Base-by-base conservation (phyloP, 2,113 vertebrate species). In the Oenanthe oenanthe region DNA sequence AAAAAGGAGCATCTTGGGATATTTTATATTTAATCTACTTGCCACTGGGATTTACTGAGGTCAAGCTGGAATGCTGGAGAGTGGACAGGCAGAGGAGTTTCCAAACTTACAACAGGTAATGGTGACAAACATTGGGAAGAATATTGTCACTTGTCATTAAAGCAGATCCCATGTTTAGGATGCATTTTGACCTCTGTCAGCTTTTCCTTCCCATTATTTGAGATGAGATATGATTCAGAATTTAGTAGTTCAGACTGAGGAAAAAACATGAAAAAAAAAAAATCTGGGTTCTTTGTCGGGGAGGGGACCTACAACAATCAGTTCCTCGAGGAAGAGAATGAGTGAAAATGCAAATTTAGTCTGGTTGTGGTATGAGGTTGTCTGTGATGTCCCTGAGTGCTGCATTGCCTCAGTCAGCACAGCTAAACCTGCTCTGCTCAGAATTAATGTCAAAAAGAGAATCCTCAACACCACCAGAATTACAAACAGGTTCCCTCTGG, bases 401-500 rank as follows among this genome's bases (percentile, higher is more conserved):
- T 76, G 51, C 34, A 4, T 0, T 8, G 34, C 17, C 67, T 68
- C 57, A 22, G 31, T 1, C 31, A 32, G 3, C 18, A 6, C 25
- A 18, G 57, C 21, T 22, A 1, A 50, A 50, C 24, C 31, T 60
- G 36, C 45, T 61, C 70, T 38, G 47, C 3, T 53, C 34, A 29
- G 31, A 36, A 8, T 5, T 6, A 12, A 26, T 15, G 28, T 0
- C 5, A 5, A 6, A 26, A 26, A 42, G 34, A 22, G 36, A 51
- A 1, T 0, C 58, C 42, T 22, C 32, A 17, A 2, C 25, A 40
- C 6, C 31, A 9, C 22, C 36, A 56, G 26, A 42, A 47, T 60
- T 8, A 43, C 4, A 34, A 65, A 72, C 15, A 61, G 31, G 9
- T 4, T 79, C 71, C 61, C 62, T 62, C 60, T 45, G 61, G 13